phyloP scores from a whole-genome alignment of 2,113 vertebrate genomes.

The Trematomus loennbergii region DNA sequence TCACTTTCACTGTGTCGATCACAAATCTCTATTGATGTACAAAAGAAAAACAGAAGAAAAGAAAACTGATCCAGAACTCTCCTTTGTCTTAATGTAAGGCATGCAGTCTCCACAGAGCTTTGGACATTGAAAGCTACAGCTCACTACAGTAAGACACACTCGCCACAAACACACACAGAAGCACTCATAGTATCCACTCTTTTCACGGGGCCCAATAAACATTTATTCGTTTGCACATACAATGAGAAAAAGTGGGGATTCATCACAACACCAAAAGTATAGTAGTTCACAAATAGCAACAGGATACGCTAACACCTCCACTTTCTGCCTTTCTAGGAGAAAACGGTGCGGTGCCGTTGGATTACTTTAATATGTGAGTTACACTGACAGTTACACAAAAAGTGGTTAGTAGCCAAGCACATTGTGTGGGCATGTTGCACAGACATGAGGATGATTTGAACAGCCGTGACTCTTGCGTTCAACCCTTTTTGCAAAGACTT shows the following conservation, averaged over 20 bases:
- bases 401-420: slow-evolving; percentile 60
- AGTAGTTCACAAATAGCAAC: slow-evolving; percentile 84
- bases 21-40: slow-evolving; percentile 77
- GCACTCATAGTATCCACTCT: slow-evolving; percentile 56
- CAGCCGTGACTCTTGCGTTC: slow-evolving; percentile 78
- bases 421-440: slow-evolving; percentile 46
- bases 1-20: slow-evolving; percentile 80
- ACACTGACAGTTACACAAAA: slow-evolving; percentile 60
- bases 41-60: slow-evolving; percentile 67
- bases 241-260: slow-evolving; percentile 77
- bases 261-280: slow-evolving; percentile 84
- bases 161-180: slow-evolving; percentile 81
- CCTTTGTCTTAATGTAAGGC: slow-evolving; percentile 80
- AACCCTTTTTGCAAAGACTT: slow-evolving; percentile 44
- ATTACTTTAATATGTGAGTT: slow-evolving; percentile 40
- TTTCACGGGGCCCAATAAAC: slow-evolving; percentile 59
- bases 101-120: slow-evolving; percentile 82
- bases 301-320: slow-evolving; percentile 55
- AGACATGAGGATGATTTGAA: slow-evolving; percentile 46
- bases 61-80: slow-evolving; percentile 72
- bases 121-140: slow-evolving; percentile 80
- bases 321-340: slow-evolving; percentile 37
- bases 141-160: slow-evolving; percentile 79
- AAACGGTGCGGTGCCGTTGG: slow-evolving; percentile 39
- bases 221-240: slow-evolving; percentile 74